A percentile compares a stretch with the other conserved stretches of the same genome.
Conservation (phyloP, 1,140 invertebrate genomes). For the Brachionus calyciflorus region DNA sequence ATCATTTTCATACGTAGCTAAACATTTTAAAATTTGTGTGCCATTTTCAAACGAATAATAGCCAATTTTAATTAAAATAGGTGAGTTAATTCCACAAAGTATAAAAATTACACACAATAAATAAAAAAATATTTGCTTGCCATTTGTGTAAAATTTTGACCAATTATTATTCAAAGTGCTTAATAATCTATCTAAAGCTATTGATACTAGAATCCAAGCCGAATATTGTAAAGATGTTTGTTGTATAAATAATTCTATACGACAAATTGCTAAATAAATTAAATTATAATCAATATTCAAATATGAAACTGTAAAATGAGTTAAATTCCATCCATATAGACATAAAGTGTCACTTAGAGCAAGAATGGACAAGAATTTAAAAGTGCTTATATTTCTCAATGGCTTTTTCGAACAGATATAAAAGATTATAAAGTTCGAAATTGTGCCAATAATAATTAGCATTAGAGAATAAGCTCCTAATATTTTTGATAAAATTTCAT, state of each 20-base stretch:
- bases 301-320: not conserved
- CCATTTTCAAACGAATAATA: not conserved
- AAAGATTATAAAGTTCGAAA: too few relatives aligned
- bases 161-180: not conserved
- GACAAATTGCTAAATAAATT: not conserved
- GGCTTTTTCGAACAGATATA: not conserved
- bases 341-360: not conserved
- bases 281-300: not conserved
- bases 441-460: too few relatives aligned
- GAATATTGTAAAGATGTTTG: not conserved
- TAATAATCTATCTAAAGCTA: not conserved
- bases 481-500: too few relatives aligned
- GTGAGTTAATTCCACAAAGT: not conserved
- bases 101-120: not conserved
- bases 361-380: too few relatives aligned
- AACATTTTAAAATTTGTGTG: not conserved
- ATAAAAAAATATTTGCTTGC: not conserved
- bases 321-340: constrained; percentile 15
- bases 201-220: constrained; percentile 1
- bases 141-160: not conserved
- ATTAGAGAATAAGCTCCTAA: too few relatives aligned
- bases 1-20: not conserved
- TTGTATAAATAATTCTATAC: not conserved
- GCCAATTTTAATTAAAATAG: not conserved
- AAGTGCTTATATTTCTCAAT: not conserved